Evolutionary conservation across 2,113 vertebrate genomes (phyloP).

Genomic region (Calypte anna): DNA sequence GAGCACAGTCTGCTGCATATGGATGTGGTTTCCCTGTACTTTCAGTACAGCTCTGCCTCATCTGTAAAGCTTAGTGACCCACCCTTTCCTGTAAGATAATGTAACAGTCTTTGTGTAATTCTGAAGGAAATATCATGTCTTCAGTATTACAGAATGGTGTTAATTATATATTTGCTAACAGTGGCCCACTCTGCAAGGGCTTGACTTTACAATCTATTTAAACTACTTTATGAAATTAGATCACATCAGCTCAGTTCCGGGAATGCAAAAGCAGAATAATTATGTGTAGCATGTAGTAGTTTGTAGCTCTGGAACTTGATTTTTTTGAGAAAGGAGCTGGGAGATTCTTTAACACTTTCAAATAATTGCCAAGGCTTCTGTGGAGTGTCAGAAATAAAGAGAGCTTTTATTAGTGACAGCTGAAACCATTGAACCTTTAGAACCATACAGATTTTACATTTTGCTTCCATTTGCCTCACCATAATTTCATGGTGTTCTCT

Average conservation of each 20-base stretch:
- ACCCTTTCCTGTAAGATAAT: slow-evolving; percentile 79
- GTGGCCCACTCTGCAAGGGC: not conserved
- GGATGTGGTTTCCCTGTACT: slow-evolving; percentile 62
- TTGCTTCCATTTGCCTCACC: not conserved
- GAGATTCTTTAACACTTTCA: not conserved
- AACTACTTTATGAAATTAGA: not conserved
- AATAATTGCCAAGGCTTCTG: not conserved
- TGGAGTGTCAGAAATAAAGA: not conserved
- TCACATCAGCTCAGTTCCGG: not conserved
- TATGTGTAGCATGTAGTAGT: not conserved
- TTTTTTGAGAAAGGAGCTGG: not conserved
- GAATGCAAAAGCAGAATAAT: not conserved
- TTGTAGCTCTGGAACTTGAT: not conserved
- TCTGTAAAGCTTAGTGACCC: slow-evolving; percentile 49
- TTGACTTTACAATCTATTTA: not conserved
- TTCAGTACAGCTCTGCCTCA: slow-evolving; percentile 32
- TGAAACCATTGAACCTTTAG: not conserved
- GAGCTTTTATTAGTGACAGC: not conserved
- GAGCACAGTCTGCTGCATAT: slow-evolving; percentile 12
- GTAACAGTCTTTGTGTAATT: slow-evolving; percentile 48
- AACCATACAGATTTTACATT: not conserved
- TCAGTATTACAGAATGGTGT: slow-evolving; percentile 5
- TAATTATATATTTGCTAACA: not conserved
- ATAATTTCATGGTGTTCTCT: not conserved
- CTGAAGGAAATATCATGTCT: slow-evolving; percentile 38